A percentile compares a stretch with the other conserved stretches of the same genome.
Evolutionary conservation across 2,888 invertebrate species (phyloP).

Genomic region (Leptogaster cylindrica): DNA sequence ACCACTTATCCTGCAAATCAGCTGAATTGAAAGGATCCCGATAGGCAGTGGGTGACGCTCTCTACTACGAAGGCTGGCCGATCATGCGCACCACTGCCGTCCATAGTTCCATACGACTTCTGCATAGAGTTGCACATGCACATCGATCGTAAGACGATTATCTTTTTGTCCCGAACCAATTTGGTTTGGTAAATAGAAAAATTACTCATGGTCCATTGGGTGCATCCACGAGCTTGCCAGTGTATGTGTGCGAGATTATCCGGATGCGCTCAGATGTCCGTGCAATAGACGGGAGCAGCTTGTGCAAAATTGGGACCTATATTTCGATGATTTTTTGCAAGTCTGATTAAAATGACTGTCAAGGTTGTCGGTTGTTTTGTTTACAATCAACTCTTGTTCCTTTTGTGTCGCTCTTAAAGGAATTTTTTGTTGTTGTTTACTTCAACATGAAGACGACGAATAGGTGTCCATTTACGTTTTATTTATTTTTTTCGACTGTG

Average conservation of each 20-base stretch:
- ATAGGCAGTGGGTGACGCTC: background rate
- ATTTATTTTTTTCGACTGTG: too few species aligned
- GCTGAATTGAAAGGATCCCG: slow-evolving; percentile 26
- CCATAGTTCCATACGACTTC: background rate
- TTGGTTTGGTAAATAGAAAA: slow-evolving; percentile 27
- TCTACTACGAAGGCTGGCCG: background rate
- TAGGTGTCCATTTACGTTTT: too few species aligned
- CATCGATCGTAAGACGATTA: background rate
- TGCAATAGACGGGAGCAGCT: slow-evolving; percentile 20
- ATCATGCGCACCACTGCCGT: background rate
- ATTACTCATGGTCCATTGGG: background rate
- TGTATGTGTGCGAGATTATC: too few species aligned
- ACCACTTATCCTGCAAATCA: slow-evolving; percentile 33
- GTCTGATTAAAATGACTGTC: slow-evolving; percentile 37
- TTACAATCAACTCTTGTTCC: slow-evolving; percentile 13
- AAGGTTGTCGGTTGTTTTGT: slow-evolving; percentile 30
- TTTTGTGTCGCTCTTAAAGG: slow-evolving; percentile 9
- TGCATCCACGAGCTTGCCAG: background rate
- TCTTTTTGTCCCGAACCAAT: slow-evolving; percentile 10
- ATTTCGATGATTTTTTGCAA: slow-evolving; percentile 23
- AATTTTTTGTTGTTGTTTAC: background rate
- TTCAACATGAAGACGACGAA: slow-evolving; percentile 11
- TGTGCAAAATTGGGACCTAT: slow-evolving; percentile 29
- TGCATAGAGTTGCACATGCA: background rate
- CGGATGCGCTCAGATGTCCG: slow-evolving; percentile 21